Conservation (phyloP, 1,140 invertebrate species). For the Acromyrmex heyeri region DNA sequence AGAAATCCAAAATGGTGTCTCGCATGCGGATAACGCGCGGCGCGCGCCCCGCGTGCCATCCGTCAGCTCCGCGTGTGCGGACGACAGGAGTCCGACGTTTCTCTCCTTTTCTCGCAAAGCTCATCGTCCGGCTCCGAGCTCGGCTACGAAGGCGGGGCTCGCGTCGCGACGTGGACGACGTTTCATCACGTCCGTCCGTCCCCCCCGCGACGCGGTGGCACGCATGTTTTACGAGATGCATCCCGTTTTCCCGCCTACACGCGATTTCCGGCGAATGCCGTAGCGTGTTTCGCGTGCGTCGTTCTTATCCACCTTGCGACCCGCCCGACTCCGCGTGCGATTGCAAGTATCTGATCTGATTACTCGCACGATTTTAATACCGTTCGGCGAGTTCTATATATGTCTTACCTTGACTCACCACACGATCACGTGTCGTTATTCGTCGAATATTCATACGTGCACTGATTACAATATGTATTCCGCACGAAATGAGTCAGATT, state of each 20-base stretch:
- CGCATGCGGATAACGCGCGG: constrained; percentile 11
- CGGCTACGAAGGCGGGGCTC: background rate
- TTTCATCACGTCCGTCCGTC: background rate
- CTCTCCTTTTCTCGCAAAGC: background rate
- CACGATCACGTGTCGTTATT: constrained; percentile 53
- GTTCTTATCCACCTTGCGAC: background rate
- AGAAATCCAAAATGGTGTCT: constrained; percentile 79
- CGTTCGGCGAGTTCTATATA: background rate
- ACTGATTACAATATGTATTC: constrained; percentile 12
- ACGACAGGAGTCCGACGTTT: background rate
- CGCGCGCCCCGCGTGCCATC: constrained; percentile 62
- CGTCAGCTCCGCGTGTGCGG: background rate
- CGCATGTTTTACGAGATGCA: background rate
- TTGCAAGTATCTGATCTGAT: background rate
- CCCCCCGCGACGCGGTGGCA: background rate
- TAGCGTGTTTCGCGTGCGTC: background rate
- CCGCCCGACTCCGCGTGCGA: background rate
- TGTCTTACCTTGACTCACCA: constrained; percentile 39
- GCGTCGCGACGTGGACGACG: background rate
- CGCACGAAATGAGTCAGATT: background rate
- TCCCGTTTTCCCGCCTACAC: constrained; percentile 73
- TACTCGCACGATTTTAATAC: background rate
- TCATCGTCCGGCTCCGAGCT: background rate
- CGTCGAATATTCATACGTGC: constrained; percentile 51
- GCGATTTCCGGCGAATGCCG: constrained; percentile 56